Conservation (phyloP, 2,888 invertebrate species). For the Tachina lurida region DNA sequence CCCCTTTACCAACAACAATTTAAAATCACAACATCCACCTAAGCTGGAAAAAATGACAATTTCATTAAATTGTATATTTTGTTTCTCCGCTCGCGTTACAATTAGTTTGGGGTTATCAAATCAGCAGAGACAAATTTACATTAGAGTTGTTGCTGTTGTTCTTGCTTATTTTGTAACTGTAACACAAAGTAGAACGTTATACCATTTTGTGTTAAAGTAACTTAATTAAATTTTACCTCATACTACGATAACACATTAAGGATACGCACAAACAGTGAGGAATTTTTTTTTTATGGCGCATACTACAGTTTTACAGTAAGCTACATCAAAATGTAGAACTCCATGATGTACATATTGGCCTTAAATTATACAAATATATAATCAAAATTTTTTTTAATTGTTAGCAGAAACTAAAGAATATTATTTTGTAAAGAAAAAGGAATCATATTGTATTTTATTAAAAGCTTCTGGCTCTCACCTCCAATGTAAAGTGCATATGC, state of each 20-base stretch:
- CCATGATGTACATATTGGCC: not conserved
- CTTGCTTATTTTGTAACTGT: slow-evolving; percentile 5
- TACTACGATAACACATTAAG: slow-evolving; percentile 2
- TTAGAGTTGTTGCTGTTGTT: slow-evolving; percentile 9
- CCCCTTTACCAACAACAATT: not conserved
- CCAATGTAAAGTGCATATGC: not conserved
- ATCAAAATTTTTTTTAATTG: no score
- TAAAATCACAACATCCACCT: slow-evolving; percentile 53
- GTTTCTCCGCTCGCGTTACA: not conserved
- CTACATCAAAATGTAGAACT: not conserved
- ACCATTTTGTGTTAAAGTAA: slow-evolving; percentile 53
- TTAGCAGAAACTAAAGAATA: no score
- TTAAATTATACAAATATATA: no score
- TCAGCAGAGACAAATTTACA: slow-evolving; percentile 49
- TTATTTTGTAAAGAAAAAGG: no score
- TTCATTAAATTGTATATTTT: slow-evolving; percentile 54
- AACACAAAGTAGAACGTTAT: slow-evolving; percentile 26
- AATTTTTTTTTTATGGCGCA: not conserved
- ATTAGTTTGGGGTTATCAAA: slow-evolving; percentile 19
- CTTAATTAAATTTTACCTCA: slow-evolving; percentile 63
- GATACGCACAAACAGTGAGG: not conserved
- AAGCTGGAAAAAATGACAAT: slow-evolving; percentile 56
- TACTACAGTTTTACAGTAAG: not conserved
- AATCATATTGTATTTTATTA: no score
- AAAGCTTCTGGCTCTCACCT: no score